Evolutionary conservation across 2,113 vertebrate genomes (phyloP), one percentile per base, ranked within the genome.

Genomic region (Toxotes jaculatrix): DNA sequence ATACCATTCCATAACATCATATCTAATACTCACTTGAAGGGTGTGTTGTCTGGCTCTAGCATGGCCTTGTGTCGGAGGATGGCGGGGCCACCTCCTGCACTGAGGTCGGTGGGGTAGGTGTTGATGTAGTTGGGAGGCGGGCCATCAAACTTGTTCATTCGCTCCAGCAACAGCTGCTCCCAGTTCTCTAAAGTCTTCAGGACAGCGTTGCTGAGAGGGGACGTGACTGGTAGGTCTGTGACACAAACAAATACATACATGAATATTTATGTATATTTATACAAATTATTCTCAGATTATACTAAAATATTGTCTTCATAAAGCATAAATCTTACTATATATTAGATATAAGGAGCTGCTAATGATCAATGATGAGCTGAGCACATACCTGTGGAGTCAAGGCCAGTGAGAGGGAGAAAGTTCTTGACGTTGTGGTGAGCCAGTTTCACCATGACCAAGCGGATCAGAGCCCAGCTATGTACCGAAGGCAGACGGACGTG

Each of bases 41-140:
- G 98, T 14, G 98, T 99, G 92, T 99, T 99, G 91, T 99, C 98
- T 27, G 98, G 96, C 83, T 99, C 97, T 79, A 99, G 94, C 97
- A 99, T 99, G 55, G 98, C 98, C 94, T 99, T 99, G 88, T 97
- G 97, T 75, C 98, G 94, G 55, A 99, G 96, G 53, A 97, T 65
- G 80, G 98, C 97, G 19, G 98, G 97, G 60, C 96, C 97, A 8
- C 96, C 96, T 57, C 97, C 96, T 4, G 91, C 81, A 1, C 95
- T 96, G 64, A 95, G 59, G 85, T 99, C 98, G 74, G 95, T 94
- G 11, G 97, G 97, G 31, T 95, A 97, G 40, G 97, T 97, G 88
- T 97, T 98, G 88, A 99, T 97, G 92, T 99, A 99, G 91, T 97
- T 98, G 47, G 97, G 97, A 38, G 98, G 98, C 5, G 98, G 98